phyloP scores from a whole-genome alignment of 2,888 invertebrate species.

The Hypomecis atomaria region DNA sequence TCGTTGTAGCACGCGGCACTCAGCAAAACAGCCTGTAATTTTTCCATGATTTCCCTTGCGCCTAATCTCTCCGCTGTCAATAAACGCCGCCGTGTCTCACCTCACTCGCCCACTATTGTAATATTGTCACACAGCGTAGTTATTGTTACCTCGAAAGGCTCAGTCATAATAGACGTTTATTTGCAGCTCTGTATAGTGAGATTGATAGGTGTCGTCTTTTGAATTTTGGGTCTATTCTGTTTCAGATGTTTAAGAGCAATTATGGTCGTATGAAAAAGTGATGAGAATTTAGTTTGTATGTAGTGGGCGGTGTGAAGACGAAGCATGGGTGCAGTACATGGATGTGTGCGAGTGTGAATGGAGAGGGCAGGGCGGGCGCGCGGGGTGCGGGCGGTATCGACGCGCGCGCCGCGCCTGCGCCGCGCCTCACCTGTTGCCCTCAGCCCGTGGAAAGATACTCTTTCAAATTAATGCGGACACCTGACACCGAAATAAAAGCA shows the following conservation, averaged over 20 bases:
- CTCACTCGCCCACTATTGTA: slow-evolving; percentile 25
- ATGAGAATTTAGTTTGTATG: slow-evolving; percentile 25
- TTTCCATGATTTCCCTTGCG: slow-evolving; percentile 44
- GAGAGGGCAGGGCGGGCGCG: slow-evolving; percentile 59
- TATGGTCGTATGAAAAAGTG: slow-evolving; percentile 19
- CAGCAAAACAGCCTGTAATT: slow-evolving; percentile 42
- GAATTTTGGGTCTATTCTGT: slow-evolving; percentile 36
- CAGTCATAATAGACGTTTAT: slow-evolving; percentile 38
- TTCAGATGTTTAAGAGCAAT: slow-evolving; percentile 26
- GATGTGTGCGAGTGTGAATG: slow-evolving; percentile 77
- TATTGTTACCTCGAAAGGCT: slow-evolving; percentile 24
- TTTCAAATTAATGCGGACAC: slow-evolving; percentile 80
- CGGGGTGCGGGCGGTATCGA: slow-evolving; percentile 71
- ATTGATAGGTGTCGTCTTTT: slow-evolving; percentile 38
- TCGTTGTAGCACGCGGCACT: neutral
- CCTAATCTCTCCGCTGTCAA: slow-evolving; percentile 49
- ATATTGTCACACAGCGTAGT: slow-evolving; percentile 30
- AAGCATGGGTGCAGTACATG: slow-evolving; percentile 40
- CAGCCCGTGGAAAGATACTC: slow-evolving; percentile 81
- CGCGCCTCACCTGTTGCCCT: slow-evolving; percentile 79
- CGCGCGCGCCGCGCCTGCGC: slow-evolving; percentile 79
- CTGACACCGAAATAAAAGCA: slow-evolving; percentile 78
- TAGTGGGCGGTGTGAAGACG: slow-evolving; percentile 40
- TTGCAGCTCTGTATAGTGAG: slow-evolving; percentile 36
- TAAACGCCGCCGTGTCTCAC: slow-evolving; percentile 39